Conservation (phyloP, 2,797 vertebrate genomes). For the Notolabrus celidotus region DNA sequence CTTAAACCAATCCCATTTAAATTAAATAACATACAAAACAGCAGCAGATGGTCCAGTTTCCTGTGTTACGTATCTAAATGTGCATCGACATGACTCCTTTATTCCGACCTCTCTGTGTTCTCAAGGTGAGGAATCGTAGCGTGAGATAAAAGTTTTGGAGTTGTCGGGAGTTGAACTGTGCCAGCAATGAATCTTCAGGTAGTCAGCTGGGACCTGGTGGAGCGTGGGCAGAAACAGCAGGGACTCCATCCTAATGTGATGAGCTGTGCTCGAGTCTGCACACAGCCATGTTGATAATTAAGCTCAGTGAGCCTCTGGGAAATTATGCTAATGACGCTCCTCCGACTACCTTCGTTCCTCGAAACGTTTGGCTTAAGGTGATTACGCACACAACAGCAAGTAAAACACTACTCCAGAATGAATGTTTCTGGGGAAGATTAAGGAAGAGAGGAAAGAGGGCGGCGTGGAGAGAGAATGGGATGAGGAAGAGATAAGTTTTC, state of each 20-base stretch:
- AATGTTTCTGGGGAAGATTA: conserved; percentile 30
- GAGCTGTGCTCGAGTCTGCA: conserved; percentile 72
- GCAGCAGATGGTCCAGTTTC: conserved; percentile 33
- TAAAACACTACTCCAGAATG: conserved; percentile 27
- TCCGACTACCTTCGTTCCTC: conserved; percentile 66
- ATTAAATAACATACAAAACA: conserved; percentile 3
- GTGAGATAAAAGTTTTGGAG: conserved; percentile 59
- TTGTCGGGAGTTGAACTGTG: conserved; percentile 60
- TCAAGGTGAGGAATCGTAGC: conserved; percentile 33
- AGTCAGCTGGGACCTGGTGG: conserved; percentile 68
- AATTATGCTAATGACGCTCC: conserved; percentile 80
- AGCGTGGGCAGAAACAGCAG: conserved; percentile 71
- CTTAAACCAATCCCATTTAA: conserved; percentile 11
- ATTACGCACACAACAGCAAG: conserved; percentile 35
- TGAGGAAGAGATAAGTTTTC: not conserved
- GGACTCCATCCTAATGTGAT: conserved; percentile 77
- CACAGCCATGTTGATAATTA: conserved; percentile 80
- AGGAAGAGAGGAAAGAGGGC: not conserved
- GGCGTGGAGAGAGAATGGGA: not conserved
- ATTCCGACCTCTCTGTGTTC: conserved; percentile 27
- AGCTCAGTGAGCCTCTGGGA: conserved; percentile 80
- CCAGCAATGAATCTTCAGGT: conserved; percentile 69
- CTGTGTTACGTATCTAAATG: not conserved
- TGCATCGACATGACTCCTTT: conserved; percentile 15
- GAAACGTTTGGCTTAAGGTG: conserved; percentile 68